Base-by-base conservation (phyloP, 2,888 invertebrate species). In the Elaeidobius kamerunicus region DNA sequence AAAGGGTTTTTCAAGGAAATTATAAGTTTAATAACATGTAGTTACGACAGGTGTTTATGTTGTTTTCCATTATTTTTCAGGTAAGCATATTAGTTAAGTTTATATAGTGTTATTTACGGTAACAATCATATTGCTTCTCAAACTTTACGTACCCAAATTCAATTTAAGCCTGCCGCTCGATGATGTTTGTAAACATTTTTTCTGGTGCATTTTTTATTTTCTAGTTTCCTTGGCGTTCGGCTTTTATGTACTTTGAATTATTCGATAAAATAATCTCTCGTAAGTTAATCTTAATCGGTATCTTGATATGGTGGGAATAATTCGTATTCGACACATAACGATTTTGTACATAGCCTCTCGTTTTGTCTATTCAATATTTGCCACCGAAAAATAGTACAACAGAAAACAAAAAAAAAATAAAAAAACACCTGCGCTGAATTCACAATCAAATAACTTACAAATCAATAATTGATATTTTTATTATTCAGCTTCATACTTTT, bases 231-330 rank as follows among this genome's bases (percentile, higher is more conserved):
- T 23, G 4, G 9, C 23, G 4, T 6, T 11, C 12, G 30, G 4
- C 30, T 3, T 3, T 30, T n/a, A 30, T n/a, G 30, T 11, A n/a
- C n/a, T n/a, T n/a, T n/a, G 30, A 15, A 18, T 12, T 40, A 12
- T 17, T 6, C 3, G 7, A 32, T 16, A 42, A 39, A 14, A 5
- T 23, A 2, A 41, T n/a, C n/a, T 43, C 28, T 16, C 16, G 20
- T 28, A 20, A 15, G 2, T 28, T 28, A 16, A 32, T 16, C 45
- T 34, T 53, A 47, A n/a, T 35, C 12, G 4, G n/a, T 35, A 35
- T 68, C 65, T 64, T 66, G 65, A 63, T 65, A 66, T 65, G 67
- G 69, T 69, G 71, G 69, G 69, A 69, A 46, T 46, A 38, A 11
- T 30, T 30, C 11, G 11, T 30, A 30, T 34, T n/a, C 9, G 9